phyloP scores from a whole-genome alignment of 2,888 invertebrate species.

The Nemotelus pantherinus region DNA sequence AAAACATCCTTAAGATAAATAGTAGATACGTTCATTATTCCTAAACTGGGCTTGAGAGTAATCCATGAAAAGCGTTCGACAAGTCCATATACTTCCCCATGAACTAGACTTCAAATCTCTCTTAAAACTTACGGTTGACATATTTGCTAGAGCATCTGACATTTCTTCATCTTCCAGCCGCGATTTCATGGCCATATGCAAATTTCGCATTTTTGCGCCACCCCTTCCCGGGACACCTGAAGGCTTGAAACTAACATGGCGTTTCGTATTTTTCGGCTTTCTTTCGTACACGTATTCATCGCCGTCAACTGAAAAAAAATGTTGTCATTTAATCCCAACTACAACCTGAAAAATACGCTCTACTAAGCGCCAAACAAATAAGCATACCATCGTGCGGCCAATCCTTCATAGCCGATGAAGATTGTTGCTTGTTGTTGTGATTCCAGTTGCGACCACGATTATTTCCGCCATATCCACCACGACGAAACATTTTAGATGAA shows the following conservation, averaged over 20 bases:
- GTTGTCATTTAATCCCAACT: too few species aligned
- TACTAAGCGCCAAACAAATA: not conserved
- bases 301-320: conserved; percentile 29
- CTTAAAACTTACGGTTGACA: too few species aligned
- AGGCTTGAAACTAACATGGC: conserved; percentile 64
- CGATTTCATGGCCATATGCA: conserved; percentile 56
- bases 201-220: conserved; percentile 50
- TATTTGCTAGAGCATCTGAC: conserved; percentile 52
- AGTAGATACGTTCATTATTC: too few species aligned
- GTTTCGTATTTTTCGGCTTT: conserved; percentile 55
- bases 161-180: conserved; percentile 61
- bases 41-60: too few species aligned
- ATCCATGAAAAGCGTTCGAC: too few species aligned
- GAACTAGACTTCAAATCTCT: too few species aligned
- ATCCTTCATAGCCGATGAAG: not conserved
- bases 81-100: too few species aligned
- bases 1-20: too few species aligned
- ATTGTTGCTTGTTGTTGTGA: conserved; percentile 20
- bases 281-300: conserved; percentile 57
- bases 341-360: too few species aligned
- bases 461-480: conserved; percentile 32
- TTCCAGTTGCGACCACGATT: conserved; percentile 29
- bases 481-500: conserved; percentile 4
- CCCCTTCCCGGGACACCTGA: conserved; percentile 56
- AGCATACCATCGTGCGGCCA: conserved; percentile 34